phyloP scores from a whole-genome alignment of 2,797 vertebrate species.

The Sphenodon punctatus region DNA sequence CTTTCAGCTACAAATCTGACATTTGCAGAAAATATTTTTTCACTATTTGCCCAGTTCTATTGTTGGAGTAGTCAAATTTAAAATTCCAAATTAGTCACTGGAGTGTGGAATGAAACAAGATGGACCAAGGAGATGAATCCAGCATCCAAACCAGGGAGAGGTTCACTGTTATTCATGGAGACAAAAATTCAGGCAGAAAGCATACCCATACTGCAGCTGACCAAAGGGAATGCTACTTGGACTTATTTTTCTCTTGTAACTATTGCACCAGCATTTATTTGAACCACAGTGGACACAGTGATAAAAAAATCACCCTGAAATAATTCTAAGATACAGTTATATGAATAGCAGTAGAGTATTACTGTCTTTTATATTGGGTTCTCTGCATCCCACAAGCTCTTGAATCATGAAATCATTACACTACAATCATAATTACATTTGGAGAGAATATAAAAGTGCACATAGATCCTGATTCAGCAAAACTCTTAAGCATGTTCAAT shows the following conservation, averaged over 20 bases:
- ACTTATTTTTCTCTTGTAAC: background rate
- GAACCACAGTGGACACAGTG: background rate
- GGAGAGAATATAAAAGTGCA: background rate
- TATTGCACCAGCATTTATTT: background rate
- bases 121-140: constrained; percentile 5
- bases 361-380: background rate
- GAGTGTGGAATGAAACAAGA: background rate
- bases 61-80: background rate
- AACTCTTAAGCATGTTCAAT: background rate
- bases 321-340: background rate
- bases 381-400: background rate
- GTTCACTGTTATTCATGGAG: background rate
- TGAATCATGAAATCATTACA: background rate
- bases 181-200: background rate
- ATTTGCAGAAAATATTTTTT: background rate
- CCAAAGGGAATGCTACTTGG: background rate
- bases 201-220: background rate
- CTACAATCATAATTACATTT: background rate
- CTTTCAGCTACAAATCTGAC: constrained; percentile 8
- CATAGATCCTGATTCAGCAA: background rate
- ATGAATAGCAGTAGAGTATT: background rate
- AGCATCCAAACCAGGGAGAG: background rate
- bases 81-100: constrained; percentile 1
- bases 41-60: background rate
- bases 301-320: background rate